Base-by-base conservation (phyloP, 1,140 invertebrate species). In the Rhagoletis zephyria region DNA sequence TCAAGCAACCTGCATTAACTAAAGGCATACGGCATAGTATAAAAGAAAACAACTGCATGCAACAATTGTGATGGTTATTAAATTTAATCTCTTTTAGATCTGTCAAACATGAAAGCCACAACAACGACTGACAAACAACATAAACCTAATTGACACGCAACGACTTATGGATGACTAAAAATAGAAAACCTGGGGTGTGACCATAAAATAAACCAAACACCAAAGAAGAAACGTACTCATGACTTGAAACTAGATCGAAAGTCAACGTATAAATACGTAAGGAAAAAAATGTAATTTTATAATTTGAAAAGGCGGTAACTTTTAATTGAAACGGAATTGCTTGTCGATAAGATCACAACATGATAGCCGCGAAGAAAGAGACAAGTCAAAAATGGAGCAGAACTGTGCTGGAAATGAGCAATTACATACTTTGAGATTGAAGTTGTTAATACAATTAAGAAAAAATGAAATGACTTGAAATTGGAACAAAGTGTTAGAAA, bases 61-160 rank as follows among this genome's bases (percentile, higher is more conserved):
- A 77, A 7, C 70, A 77, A 77, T 48, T 77, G 12, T 77, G 70
- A 77, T 77, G 45, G 45, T 77, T 77, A 77, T 77, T 77, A 77
- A 77, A 51, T 77, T 77, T 77, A 77, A 77, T 77, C 70, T 77
- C 45, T 74, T 16, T 9, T n/a, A 77, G 70, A 77, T 77, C 70
- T 12, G 30, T 51, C 30, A 10, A 77, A 77, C 70, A 77, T 77
- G 45, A 77, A 77, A 77, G 45, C 70, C 45, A 51, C 51, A 51
- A 77, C 42, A 77, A 77, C 70, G 30, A 77, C 70, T 51, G 45
- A 51, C 70, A 77, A 77, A 77, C 70, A 77, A 77, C 45, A 77
- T 77, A 51, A 77, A 77, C 45, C n/a, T 48, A 77, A 77, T 77
- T 77, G 45, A 77, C 70, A 77, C 70, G 70, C 70, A 77, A 77